A percentile compares a stretch with the other conserved stretches of the same genome.
phyloP scores from a whole-genome alignment of 1,140 invertebrate genomes.

The Pararge aegeria region DNA sequence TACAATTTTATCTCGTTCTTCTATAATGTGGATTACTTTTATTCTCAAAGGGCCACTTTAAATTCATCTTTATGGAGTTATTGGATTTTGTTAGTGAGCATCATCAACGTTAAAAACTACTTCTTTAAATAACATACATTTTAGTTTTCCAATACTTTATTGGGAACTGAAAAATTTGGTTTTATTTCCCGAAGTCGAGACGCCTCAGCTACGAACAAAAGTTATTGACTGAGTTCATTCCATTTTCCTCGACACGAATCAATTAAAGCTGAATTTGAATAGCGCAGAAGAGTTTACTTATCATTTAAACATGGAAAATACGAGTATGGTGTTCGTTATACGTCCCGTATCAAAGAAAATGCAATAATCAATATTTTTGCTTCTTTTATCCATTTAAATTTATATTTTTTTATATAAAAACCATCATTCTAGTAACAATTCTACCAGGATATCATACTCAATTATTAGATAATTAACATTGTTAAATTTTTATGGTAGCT shows the following conservation, averaged over 20 bases:
- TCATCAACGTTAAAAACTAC: too few relatives aligned
- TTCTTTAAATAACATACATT: too few relatives aligned
- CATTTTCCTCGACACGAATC: slow-evolving; percentile 44
- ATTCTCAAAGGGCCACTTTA: too few relatives aligned
- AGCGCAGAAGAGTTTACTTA: slow-evolving; percentile 25
- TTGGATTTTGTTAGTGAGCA: too few relatives aligned
- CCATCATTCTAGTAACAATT: slow-evolving; percentile 77
- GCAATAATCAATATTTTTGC: slow-evolving; percentile 43
- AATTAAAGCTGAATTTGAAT: slow-evolving; percentile 40
- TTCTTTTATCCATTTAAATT: slow-evolving; percentile 55
- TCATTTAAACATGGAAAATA: slow-evolving; percentile 34
- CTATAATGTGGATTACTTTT: too few relatives aligned
- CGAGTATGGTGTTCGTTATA: slow-evolving; percentile 45
- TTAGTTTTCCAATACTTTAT: neutral
- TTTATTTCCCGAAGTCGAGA: slow-evolving; percentile 52
- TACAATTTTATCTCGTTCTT: too few relatives aligned
- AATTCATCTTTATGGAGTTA: too few relatives aligned
- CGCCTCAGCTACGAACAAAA: slow-evolving; percentile 58
- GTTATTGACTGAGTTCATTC: slow-evolving; percentile 45
- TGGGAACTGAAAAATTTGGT: neutral
- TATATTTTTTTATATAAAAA: slow-evolving; percentile 73
- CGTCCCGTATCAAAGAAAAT: slow-evolving; percentile 42
- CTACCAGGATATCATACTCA: slow-evolving; percentile 75
- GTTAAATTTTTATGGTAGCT: slow-evolving; percentile 63
- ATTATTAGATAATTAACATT: slow-evolving; percentile 70